These are phyloP conservation scores for Seriola aureovittata DNA, from an alignment of 2,113 vertebrate species.

Conservation along the genomic window DNA sequence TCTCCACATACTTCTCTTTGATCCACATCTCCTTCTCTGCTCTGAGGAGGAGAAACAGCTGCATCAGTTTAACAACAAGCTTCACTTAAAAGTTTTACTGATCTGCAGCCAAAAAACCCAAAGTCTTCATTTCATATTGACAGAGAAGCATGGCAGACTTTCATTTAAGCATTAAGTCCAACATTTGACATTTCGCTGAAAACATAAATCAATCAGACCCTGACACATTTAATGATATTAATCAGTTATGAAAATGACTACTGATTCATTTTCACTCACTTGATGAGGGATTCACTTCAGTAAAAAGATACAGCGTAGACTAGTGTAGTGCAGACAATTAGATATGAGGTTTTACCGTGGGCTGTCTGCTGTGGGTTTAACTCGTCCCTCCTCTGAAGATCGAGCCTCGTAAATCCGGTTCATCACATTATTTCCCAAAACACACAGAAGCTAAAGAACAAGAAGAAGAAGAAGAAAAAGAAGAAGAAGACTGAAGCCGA, in stretches of 20 bases:
- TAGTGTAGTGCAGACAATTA: too few relatives aligned
- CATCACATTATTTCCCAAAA: conserved; percentile 82
- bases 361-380: conserved; percentile 74
- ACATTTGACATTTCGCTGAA: too few relatives aligned
- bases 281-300: too few relatives aligned
- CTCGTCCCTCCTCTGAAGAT: conserved; percentile 58
- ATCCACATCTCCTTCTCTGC: conserved; percentile 84
- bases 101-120: too few relatives aligned
- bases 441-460: conserved; percentile 76
- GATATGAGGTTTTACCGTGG: conserved; percentile 42
- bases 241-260: not conserved
- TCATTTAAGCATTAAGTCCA: too few relatives aligned
- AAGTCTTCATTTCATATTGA: too few relatives aligned
- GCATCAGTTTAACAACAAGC: not conserved
- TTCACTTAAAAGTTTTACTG: not conserved
- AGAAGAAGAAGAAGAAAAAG: not conserved
- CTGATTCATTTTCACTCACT: not conserved
- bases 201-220: not conserved
- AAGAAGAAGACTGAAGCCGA: too few relatives aligned
- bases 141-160: too few relatives aligned
- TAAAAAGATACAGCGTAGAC: not conserved
- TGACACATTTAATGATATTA: not conserved
- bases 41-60: conserved; percentile 45
- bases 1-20: conserved; percentile 83
- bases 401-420: conserved; percentile 82